A percentile compares a stretch with the other conserved stretches of the same genome.
Conservation (phyloP, 1,140 invertebrate genomes). For the Pseudomyrmex gracilis region DNA sequence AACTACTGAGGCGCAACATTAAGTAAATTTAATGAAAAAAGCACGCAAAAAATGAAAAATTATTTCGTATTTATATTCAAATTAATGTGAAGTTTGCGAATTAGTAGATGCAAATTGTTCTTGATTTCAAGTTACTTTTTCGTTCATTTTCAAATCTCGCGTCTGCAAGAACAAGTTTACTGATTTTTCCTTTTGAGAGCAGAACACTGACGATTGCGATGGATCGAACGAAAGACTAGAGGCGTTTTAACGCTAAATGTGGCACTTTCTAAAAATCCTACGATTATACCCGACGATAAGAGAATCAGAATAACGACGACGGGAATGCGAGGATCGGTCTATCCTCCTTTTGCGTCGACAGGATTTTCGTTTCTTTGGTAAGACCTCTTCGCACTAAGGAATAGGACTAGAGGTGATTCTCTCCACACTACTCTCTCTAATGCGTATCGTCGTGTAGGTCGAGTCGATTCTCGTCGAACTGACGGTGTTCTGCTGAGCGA, state of each 20-base stretch:
- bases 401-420: constrained; percentile 85
- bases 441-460: constrained; percentile 84
- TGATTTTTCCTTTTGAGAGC: not conserved
- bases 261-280: not conserved
- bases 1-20: not conserved
- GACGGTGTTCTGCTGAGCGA: constrained; percentile 70
- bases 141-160: not conserved
- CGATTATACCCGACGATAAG: not conserved
- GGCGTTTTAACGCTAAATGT: not conserved
- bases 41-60: not conserved
- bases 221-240: not conserved
- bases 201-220: not conserved
- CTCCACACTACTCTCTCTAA: constrained; percentile 84
- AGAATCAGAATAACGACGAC: not conserved
- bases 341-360: constrained; percentile 71
- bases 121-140: not conserved
- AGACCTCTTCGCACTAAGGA: constrained; percentile 81
- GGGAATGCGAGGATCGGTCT: constrained; percentile 25
- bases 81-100: too few relatives aligned
- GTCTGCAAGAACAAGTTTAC: not conserved
- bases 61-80: not conserved
- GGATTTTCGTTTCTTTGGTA: constrained; percentile 23
- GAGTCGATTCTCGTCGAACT: constrained; percentile 71
- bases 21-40: not conserved
- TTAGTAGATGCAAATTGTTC: too few relatives aligned